Conservation (phyloP, 2,888 invertebrate species). For the Kryphioiulus occultus region DNA sequence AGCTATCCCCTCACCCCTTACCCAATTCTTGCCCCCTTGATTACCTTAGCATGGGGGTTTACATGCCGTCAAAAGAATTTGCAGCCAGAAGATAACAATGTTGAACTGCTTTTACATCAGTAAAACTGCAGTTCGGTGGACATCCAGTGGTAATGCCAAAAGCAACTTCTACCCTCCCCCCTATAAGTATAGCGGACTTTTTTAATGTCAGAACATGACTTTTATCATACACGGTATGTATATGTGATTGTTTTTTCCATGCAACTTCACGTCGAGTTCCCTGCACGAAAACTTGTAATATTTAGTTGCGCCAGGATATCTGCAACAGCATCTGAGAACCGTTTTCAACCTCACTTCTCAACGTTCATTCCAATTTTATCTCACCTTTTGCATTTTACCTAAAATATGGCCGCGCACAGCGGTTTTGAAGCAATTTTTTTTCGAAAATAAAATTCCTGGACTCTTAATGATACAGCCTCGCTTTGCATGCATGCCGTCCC, state of each 20-base stretch:
- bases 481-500: background rate
- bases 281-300: constrained; percentile 3
- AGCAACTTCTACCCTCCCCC: background rate
- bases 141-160: background rate
- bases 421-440: background rate
- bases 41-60: background rate
- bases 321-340: constrained; percentile 25
- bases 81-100: background rate
- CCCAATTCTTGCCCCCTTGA: background rate
- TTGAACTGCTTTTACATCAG: constrained; percentile 12
- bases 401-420: constrained; percentile 31
- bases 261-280: background rate
- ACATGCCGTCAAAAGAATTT: constrained; percentile 12
- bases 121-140: background rate
- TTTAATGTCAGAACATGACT: background rate
- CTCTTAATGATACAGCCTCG: background rate
- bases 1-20: background rate
- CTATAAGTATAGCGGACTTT: background rate
- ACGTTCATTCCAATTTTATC: constrained; percentile 26
- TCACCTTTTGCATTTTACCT: background rate
- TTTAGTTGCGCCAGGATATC: background rate
- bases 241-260: background rate
- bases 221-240: background rate
- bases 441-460: background rate
- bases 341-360: background rate